Evolutionary conservation across 2,888 invertebrate species (phyloP), one percentile per base, ranked within the genome.

Genomic region (Creontiades dilutus): DNA sequence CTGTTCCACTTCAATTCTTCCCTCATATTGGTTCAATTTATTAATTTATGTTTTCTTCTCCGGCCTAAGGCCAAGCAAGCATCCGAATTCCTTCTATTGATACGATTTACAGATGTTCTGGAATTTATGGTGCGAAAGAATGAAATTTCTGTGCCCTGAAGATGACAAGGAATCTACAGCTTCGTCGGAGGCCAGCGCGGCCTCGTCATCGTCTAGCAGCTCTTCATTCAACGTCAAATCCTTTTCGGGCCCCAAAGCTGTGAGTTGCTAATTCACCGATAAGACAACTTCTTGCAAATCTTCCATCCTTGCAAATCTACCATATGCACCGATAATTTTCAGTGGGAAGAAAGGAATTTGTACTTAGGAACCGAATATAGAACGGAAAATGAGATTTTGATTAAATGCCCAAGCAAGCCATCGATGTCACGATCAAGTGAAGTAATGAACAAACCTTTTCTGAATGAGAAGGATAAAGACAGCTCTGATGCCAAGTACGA

Each of bases 81-180:
- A 37, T 37, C 3, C 3, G 7, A 37, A 37, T 7, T 37, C 7
- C 7, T 37, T 4, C 7, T 37, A 37, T 37, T 37, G 2, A 37
- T 7, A 37, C 37, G 3, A 37, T 37, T 57, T 28, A 4, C 91
- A 95, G 95, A 94, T 94, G 93, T 94, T 94, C 92, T 96, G 95
- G 95, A 94, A 94, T 90, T 92, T 95, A 52, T 96, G 96, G 95
- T 94, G 95, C 91, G 94, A 94, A 89, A 93, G 94, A 90, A 93
- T 95, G 46, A 93, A 93, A 91, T 94, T 94, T 91, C 92, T 94
- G 81, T 93, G 93, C 76, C 94, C 93, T 0, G 93, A 93, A 90
- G 93, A 57, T 5, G 57, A 85, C 7, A 13, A n/a, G 37, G n/a
- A 61, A 0, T 85, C 85, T 12, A n/a, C 57, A 11, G 48, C 85